Evolutionary conservation across 2,888 invertebrate genomes (phyloP).

Genomic region (Melinopterus prodromus): DNA sequence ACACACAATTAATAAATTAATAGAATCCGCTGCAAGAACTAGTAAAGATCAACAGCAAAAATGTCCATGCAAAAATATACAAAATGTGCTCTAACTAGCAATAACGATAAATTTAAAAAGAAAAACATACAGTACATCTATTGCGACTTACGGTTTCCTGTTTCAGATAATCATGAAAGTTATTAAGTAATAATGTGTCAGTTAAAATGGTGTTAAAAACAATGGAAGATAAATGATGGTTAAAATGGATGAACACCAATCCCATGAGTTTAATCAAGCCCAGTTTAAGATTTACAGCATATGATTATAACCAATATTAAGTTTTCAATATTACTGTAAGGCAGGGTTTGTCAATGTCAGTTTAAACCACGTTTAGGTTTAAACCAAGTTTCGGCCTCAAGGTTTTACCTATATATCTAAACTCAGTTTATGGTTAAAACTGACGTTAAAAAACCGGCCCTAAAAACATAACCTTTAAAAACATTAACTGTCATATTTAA

Average conservation of each 20-base stretch:
- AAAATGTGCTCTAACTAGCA: slow-evolving; percentile 25
- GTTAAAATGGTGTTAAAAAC: slow-evolving; percentile 15
- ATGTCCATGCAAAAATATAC: slow-evolving; percentile 38
- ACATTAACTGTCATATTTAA: too few relatives aligned
- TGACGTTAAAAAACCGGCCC: too few relatives aligned
- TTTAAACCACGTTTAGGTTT: too few relatives aligned
- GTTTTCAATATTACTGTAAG: too few relatives aligned
- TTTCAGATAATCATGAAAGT: slow-evolving; percentile 61
- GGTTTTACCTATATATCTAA: too few relatives aligned
- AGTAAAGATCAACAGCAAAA: slow-evolving; percentile 29
- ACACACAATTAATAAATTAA: neutral
- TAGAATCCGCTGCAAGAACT: slow-evolving; percentile 23
- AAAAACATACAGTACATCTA: slow-evolving; percentile 46
- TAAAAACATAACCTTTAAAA: too few relatives aligned
- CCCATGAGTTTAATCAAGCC: neutral
- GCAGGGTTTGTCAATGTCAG: too few relatives aligned
- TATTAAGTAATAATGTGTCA: slow-evolving; percentile 30
- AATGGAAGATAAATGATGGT: slow-evolving; percentile 11
- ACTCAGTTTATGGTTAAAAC: too few relatives aligned
- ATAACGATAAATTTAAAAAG: slow-evolving; percentile 31
- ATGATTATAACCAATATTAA: too few relatives aligned
- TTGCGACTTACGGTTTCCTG: slow-evolving; percentile 80
- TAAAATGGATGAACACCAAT: neutral
- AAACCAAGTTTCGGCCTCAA: too few relatives aligned
- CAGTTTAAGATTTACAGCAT: too few relatives aligned